Conservation (phyloP, 2,888 invertebrate species). For the Phyllotreta cruciferae region DNA sequence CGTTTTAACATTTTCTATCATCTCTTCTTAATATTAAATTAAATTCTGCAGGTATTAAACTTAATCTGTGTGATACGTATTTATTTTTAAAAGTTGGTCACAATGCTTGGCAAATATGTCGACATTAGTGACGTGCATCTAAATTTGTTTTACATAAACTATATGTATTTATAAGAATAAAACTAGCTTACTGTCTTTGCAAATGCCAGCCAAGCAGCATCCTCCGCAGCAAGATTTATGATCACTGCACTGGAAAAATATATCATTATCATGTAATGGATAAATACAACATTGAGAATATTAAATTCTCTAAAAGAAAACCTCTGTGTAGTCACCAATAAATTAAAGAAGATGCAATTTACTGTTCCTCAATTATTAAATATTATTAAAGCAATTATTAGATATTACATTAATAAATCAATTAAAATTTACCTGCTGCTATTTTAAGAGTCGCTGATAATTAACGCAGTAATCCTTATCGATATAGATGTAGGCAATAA, state of each 20-base stretch:
- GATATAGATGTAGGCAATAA: not conserved
- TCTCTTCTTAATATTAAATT: too few relatives aligned
- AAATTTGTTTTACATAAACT: too few relatives aligned
- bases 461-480: not conserved
- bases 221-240: constrained; percentile 68
- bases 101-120: too few relatives aligned
- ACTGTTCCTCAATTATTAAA: not conserved
- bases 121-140: too few relatives aligned
- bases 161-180: not conserved
- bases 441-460: not conserved
- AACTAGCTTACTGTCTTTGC: constrained; percentile 63
- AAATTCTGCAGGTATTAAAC: too few relatives aligned
- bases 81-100: too few relatives aligned
- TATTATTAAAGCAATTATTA: too few relatives aligned
- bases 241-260: constrained; percentile 68
- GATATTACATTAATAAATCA: too few relatives aligned
- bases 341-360: not conserved
- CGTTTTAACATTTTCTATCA: too few relatives aligned
- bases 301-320: constrained; percentile 1
- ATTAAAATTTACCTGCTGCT: constrained; percentile 1
- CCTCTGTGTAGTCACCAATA: not conserved
- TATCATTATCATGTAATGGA: not conserved
- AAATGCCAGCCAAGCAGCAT: constrained; percentile 64
- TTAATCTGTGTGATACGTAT: too few relatives aligned
- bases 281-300: not conserved